phyloP scores from a whole-genome alignment of 37 sponge, comb jelly and placozoan species.

The Ephydatia muelleri region DNA sequence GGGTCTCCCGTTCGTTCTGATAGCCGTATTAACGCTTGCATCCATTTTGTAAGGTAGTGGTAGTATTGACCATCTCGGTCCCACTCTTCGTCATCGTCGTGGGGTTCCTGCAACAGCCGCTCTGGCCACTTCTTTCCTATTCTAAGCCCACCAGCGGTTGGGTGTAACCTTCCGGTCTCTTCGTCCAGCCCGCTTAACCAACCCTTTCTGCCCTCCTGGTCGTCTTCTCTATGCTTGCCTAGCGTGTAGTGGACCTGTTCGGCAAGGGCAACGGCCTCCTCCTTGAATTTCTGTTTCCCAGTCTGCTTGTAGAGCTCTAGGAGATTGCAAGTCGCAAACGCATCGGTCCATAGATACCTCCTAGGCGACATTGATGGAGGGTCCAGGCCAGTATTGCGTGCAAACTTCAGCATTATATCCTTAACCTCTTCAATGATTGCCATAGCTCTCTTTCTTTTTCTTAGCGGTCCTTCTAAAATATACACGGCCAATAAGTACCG shows the following conservation, averaged over 20 bases:
- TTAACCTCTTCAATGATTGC: background rate
- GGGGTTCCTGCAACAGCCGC: background rate
- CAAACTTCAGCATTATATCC: slow-evolving; percentile 6
- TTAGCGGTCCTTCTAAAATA: too few species aligned
- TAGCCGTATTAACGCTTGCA: slow-evolving; percentile 10
- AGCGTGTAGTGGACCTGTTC: slow-evolving; percentile 12
- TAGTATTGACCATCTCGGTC: slow-evolving; percentile 15
- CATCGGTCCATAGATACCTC: slow-evolving; percentile 5
- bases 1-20: background rate
- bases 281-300: slow-evolving; percentile 4
- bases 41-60: slow-evolving; percentile 25
- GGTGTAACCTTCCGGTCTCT: background rate
- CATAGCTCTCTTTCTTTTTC: too few species aligned
- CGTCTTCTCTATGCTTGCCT: slow-evolving; percentile 11
- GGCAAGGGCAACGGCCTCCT: background rate
- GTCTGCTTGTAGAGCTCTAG: slow-evolving; percentile 6
- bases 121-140: slow-evolving; percentile 22
- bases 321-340: background rate
- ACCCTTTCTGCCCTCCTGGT: background rate
- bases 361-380: background rate
- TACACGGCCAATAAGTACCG: too few species aligned
- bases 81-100: slow-evolving; percentile 15
- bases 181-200: slow-evolving; percentile 17
- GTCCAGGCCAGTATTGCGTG: background rate
- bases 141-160: slow-evolving; percentile 3